A percentile compares a stretch with the other conserved stretches of the same genome.
Evolutionary conservation across 2,113 vertebrate species (phyloP).

Genomic region (Agapornis roseicollis): DNA sequence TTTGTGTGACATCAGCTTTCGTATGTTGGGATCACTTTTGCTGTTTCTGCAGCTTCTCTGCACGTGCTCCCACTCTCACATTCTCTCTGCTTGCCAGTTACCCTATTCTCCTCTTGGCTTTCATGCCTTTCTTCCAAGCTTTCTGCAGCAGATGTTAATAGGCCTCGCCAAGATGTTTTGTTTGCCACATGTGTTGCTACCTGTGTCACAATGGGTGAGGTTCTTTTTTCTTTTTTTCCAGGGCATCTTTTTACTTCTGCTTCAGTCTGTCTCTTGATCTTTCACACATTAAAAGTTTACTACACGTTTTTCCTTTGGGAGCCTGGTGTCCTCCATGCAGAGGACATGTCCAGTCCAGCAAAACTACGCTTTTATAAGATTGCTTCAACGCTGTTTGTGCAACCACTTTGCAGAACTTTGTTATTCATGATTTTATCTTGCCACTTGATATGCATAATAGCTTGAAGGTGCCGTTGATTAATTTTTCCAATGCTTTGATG

Average conservation of each 20-base stretch:
- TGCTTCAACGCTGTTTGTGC: slow-evolving; percentile 68
- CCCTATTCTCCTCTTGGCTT: slow-evolving; percentile 41
- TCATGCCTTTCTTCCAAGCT: slow-evolving; percentile 14
- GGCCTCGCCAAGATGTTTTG: slow-evolving; percentile 21
- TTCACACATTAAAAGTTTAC: slow-evolving; percentile 46
- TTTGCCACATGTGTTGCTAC: slow-evolving; percentile 53
- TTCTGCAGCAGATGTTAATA: slow-evolving; percentile 37
- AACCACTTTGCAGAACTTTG: slow-evolving; percentile 66
- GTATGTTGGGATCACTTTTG: neutral
- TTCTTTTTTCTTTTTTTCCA: slow-evolving; percentile 21
- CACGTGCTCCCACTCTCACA: slow-evolving; percentile 32
- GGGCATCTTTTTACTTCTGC: slow-evolving; percentile 25
- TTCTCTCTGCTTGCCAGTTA: slow-evolving; percentile 17
- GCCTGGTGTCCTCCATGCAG: slow-evolving; percentile 47
- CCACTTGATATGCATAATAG: slow-evolving; percentile 69
- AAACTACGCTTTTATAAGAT: slow-evolving; percentile 52
- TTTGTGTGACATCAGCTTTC: slow-evolving; percentile 35
- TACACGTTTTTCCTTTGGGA: slow-evolving; percentile 40
- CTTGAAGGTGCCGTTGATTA: slow-evolving; percentile 67
- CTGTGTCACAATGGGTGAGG: slow-evolving; percentile 43
- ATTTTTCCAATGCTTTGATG: slow-evolving; percentile 68
- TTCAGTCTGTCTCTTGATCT: slow-evolving; percentile 19
- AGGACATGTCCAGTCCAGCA: slow-evolving; percentile 70
- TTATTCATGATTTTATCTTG: slow-evolving; percentile 72
- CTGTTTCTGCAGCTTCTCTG: slow-evolving; percentile 35